phyloP scores from a whole-genome alignment of 2,797 vertebrate genomes.

The Takifugu ocellatus region DNA sequence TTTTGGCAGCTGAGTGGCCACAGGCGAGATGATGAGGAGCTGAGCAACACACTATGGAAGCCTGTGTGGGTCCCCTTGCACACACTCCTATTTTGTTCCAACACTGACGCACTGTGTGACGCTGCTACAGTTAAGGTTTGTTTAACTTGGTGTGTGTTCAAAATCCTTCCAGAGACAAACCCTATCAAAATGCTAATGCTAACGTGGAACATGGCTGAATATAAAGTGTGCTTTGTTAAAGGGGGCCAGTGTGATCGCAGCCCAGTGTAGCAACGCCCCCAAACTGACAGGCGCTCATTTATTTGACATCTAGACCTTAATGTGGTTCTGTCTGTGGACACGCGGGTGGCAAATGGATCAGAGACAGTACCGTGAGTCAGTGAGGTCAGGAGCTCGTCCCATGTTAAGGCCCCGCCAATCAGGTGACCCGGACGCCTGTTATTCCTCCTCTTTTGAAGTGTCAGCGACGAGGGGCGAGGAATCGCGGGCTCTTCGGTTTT shows the following conservation, averaged over 20 bases:
- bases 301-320: background rate
- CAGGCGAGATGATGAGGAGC: no score
- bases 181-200: background rate
- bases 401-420: constrained; percentile 42
- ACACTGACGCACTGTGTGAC: constrained; percentile 1
- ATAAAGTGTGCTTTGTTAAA: background rate
- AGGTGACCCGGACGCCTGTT: constrained; percentile 13
- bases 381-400: constrained; percentile 58
- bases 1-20: background rate
- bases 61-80: no score
- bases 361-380: constrained; percentile 40
- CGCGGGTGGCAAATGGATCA: background rate
- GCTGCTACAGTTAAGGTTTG: background rate
- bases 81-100: no score
- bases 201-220: no score
- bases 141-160: constrained; percentile 8
- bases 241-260: constrained; percentile 1
- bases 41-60: no score
- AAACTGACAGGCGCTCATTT: constrained; percentile 14
- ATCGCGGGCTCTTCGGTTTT: no score
- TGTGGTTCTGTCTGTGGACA: background rate
- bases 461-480: no score
- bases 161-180: background rate
- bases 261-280: background rate
- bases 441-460: background rate